Evolutionary conservation across 2,797 vertebrate species (phyloP).

Genomic region (Hafferia zeledoni): DNA sequence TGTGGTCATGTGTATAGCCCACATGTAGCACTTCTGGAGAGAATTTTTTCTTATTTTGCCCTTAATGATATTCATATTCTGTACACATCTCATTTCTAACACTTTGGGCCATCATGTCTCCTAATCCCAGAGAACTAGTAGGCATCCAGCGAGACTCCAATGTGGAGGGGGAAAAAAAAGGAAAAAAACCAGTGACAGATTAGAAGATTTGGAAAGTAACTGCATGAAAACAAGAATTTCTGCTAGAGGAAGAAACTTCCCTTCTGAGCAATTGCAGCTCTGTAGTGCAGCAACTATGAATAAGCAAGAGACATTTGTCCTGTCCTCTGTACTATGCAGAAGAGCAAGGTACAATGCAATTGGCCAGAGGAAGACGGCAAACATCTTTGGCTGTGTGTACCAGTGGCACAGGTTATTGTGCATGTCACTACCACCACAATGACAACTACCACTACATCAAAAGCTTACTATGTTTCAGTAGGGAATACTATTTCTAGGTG

Average conservation of each 20-base stretch:
- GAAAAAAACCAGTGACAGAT: not conserved
- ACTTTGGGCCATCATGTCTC: not conserved
- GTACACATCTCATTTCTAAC: not conserved
- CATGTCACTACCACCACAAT: no score
- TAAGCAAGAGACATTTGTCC: fast-evolving
- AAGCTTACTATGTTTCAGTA: not conserved
- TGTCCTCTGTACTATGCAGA: not conserved
- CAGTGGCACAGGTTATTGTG: not conserved
- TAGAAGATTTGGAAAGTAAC: not conserved
- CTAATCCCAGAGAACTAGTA: not conserved
- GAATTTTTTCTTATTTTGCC: not conserved
- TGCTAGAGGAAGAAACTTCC: not conserved
- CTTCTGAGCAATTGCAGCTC: not conserved
- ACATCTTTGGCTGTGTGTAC: not conserved
- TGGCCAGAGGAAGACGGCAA: not conserved
- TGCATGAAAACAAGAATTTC: not conserved
- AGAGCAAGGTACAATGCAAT: not conserved
- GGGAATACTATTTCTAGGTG: not conserved
- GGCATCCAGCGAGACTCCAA: not conserved
- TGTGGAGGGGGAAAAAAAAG: not conserved
- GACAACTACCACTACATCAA: not conserved
- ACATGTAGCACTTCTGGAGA: not conserved
- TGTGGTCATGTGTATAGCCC: not conserved
- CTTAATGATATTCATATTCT: not conserved
- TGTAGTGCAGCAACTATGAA: fast-evolving